Evolutionary conservation across 1,140 invertebrate genomes (phyloP), one percentile per base, ranked within the genome.

Genomic region (Orchesella cincta): DNA sequence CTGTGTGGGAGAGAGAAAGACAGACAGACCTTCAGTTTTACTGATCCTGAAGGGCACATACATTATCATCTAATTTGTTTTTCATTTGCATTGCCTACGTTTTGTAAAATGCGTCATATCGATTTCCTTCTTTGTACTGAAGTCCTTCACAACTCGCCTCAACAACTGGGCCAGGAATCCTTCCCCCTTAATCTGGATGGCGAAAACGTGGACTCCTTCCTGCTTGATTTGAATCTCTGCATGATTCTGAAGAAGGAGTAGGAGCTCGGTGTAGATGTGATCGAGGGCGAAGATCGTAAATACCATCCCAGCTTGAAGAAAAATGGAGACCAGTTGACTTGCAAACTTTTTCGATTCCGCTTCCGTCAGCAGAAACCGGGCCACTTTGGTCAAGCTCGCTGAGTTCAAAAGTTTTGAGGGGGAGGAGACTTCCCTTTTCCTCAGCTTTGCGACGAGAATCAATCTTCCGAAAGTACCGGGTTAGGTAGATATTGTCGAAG

Each of bases 401-500:
- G 29, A 57, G 67, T 33, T 82, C 81, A 51, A 76, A 79, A 3
- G 46, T 64, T 75, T 79, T 80, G 0, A 82, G 71, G 29, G 81
- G 81, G 0, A 82, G 67, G 12, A 82, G 31, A 31, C 70, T 72
- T 1, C 76, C 77, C 8, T 34, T 74, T 73, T 23, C 77, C 79
- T 18, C 29, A 20, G 14, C 26, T 76, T 39, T 26, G 2, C 81
- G 28, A 18, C 78, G 36, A 1, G 26, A n/a, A 33, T 82, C 81
- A 67, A 82, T 79, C 46, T 54, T 23, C 20, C 36, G 31, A 67
- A 82, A 82, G 39, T 80, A 79, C 0, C 28, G 1, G 18, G 77
- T 80, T 2, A 82, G 73, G 75, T 82, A 82, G 8, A 31, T 20
- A 74, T 82, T 82, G 70, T 82, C 81, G 23, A 62, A 75, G 29